Conservation (phyloP, 2,888 invertebrate species). For the Drosophila sordidula region DNA sequence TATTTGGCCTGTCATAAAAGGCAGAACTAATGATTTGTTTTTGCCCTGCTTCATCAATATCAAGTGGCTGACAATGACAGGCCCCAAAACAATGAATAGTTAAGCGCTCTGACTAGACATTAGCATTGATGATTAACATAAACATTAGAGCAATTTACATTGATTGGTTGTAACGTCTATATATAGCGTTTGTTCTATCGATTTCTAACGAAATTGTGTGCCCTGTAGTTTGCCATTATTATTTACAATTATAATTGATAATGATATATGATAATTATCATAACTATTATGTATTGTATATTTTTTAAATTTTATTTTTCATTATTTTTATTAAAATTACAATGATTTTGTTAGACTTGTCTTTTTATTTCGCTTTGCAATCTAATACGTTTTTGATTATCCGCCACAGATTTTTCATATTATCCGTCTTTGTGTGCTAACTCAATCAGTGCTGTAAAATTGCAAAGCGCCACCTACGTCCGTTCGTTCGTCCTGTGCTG, state of each 20-base stretch:
- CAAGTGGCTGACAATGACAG: slow-evolving; percentile 66
- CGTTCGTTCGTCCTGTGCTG: background rate
- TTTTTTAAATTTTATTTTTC: too few species aligned
- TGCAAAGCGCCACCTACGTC: slow-evolving; percentile 13
- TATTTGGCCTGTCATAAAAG: slow-evolving; percentile 65
- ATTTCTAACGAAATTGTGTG: background rate
- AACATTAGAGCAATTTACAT: slow-evolving; percentile 26
- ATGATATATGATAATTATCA: too few species aligned
- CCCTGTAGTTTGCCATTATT: background rate
- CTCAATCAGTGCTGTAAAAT: slow-evolving; percentile 68
- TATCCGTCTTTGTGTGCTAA: slow-evolving; percentile 44
- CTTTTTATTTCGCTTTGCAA: slow-evolving; percentile 9
- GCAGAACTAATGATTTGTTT: slow-evolving; percentile 62
- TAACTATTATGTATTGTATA: too few species aligned
- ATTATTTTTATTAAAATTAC: too few species aligned
- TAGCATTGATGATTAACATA: slow-evolving; percentile 54
- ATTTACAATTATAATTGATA: too few species aligned
- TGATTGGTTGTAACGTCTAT: slow-evolving; percentile 33
- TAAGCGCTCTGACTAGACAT: slow-evolving; percentile 25
- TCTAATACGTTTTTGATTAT: slow-evolving; percentile 42
- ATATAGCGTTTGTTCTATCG: slow-evolving; percentile 2
- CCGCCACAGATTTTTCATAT: slow-evolving; percentile 38
- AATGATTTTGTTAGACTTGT: background rate
- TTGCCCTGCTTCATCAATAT: slow-evolving; percentile 56
- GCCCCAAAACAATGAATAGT: slow-evolving; percentile 12